phyloP scores from a whole-genome alignment of 2,797 vertebrate species.

The Danionella dracula region DNA sequence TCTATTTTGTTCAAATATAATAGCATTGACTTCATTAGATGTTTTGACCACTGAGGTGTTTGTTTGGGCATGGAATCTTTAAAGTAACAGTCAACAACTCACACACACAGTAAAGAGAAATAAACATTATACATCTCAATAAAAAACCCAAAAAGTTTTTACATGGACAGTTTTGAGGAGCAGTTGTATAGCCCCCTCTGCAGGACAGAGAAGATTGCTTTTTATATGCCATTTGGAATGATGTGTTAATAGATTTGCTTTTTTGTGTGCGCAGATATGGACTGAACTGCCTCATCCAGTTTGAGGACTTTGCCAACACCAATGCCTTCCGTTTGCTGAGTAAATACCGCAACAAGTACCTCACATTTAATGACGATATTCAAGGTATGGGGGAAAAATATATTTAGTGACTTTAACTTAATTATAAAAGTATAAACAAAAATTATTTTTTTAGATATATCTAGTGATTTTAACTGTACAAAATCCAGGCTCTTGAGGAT shows the following conservation, averaged over 20 bases:
- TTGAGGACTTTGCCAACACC: slow-evolving; percentile 94
- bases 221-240: not conserved
- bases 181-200: slow-evolving; percentile 35
- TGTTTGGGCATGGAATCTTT: not conserved
- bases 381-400: slow-evolving; percentile 72
- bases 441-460: too few species aligned
- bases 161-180: not conserved
- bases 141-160: not conserved
- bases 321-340: slow-evolving; percentile 93
- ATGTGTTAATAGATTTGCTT: not conserved
- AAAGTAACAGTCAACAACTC: not conserved
- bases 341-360: slow-evolving; percentile 89
- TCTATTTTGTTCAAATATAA: too few species aligned
- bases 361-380: slow-evolving; percentile 98
- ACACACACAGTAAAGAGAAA: not conserved
- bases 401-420: too few species aligned
- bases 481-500: too few species aligned
- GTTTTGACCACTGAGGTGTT: not conserved
- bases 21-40: not conserved
- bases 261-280: slow-evolving; percentile 60
- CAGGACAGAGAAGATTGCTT: not conserved
- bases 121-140: not conserved
- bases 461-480: too few species aligned
- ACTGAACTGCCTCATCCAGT: slow-evolving; percentile 93
- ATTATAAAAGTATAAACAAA: too few species aligned